Conservation (phyloP, 2,797 vertebrate species). For the Onychomys leucogaster region DNA sequence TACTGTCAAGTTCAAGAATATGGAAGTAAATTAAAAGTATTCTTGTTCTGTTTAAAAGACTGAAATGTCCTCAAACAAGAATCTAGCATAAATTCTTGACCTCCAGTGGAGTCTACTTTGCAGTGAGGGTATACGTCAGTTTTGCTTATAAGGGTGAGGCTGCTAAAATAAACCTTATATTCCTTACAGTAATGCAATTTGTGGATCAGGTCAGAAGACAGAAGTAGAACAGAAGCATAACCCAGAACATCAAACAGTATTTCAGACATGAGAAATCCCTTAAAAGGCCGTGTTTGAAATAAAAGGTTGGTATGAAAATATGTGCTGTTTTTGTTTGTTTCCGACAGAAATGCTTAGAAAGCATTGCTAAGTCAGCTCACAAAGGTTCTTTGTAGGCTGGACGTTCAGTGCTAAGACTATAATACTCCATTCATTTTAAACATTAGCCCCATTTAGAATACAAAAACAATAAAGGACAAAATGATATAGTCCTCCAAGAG, state of each 20-base stretch:
- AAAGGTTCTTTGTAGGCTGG: constrained; percentile 83
- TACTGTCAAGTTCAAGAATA: not conserved
- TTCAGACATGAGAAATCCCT: constrained; percentile 72
- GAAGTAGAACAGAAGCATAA: constrained; percentile 37
- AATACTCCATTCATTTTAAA: constrained; percentile 81
- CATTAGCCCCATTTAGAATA: constrained; percentile 71
- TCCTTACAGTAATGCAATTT: not conserved
- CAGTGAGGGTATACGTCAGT: not conserved
- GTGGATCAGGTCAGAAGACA: constrained; percentile 1
- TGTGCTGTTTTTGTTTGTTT: constrained; percentile 53
- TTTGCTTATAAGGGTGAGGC: not conserved
- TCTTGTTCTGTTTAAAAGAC: constrained; percentile 32
- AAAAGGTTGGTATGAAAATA: constrained; percentile 67
- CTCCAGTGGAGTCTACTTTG: not conserved
- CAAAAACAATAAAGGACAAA: constrained; percentile 69
- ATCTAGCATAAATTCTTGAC: constrained; percentile 7
- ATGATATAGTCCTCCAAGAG: constrained; percentile 17
- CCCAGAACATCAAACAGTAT: constrained; percentile 43
- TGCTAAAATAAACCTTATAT: constrained; percentile 50
- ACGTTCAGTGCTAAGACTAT: constrained; percentile 73
- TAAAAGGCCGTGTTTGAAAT: constrained; percentile 66
- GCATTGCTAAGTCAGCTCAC: constrained; percentile 69
- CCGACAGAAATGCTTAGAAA: constrained; percentile 75
- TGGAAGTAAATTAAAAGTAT: constrained; percentile 38
- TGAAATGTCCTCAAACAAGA: constrained; percentile 36